Evolutionary conservation across 2,797 vertebrate species (phyloP), one percentile per base, ranked within the genome.

Genomic region (Arremon aurantiirostris): DNA sequence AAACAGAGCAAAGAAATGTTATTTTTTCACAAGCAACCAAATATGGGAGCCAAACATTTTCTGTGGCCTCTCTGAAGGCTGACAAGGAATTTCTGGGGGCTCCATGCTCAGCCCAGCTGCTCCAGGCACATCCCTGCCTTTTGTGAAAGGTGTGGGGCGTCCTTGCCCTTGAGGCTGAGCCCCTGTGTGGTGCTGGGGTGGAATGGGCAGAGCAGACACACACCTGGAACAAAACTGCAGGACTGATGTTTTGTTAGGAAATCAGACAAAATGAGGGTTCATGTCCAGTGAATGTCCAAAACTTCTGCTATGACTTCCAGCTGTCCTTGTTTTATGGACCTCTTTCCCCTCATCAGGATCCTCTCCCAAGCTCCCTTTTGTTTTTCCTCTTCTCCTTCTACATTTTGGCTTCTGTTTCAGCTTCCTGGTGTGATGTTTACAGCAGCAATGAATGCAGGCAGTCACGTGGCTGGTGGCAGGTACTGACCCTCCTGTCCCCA

Each of bases 141-240:
- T n/a, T 63, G 47, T 34, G 72, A 34, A 35, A 15, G 7, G 11
- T 4, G 0, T 0, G 7, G 59, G 41, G 41, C 53, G n/a, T 3
- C 8, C 3, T 0, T 5, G 1, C 22, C 50, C 57, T 20, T 55
- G 34, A 28, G 75, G 6, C 17, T 37, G 14, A 63, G 53, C 22
- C 16, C 1, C 44, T 35, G 21, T 15, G 37, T 6, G 13, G 28
- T 14, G 6, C 7, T 57, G 64, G 35, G 17, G 16, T 55, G 77
- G n/a, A 44, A 55, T 0, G 5, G 24, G 34, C 37, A 71, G 57
- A 22, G 60, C 63, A 89, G 17, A 6, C 26, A 50, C 20, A 22
- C 23, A 14, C 20, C 7, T 0, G 2, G 39, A 61, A 8, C n/a
- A 3, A 0, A 14, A 8, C 41, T 44, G 35, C 3, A 3, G 27